Percentiles rank a stretch among this genome's conserved stretches.
phyloP scores from a whole-genome alignment of 2,888 invertebrate genomes.

The Andricus quercusramuli region DNA sequence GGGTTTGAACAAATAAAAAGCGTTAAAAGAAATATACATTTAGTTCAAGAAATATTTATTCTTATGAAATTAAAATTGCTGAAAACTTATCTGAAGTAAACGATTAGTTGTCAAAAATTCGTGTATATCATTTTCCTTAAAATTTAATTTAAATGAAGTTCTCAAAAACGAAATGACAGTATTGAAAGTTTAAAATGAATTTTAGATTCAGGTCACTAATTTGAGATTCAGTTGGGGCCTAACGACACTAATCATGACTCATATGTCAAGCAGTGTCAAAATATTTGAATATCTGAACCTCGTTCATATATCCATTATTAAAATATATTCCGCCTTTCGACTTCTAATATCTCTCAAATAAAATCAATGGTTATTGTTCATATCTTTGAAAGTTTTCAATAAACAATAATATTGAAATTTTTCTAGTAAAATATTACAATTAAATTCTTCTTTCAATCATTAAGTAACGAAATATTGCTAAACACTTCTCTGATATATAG shows the following conservation, averaged over 20 bases:
- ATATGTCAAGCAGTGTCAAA: constrained; percentile 38
- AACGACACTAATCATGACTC: constrained; percentile 37
- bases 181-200: background rate
- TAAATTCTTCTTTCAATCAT: too few relatives aligned
- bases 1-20: too few relatives aligned
- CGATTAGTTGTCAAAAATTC: background rate
- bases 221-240: background rate
- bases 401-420: too few relatives aligned
- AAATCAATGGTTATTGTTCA: background rate
- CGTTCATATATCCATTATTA: constrained; percentile 5
- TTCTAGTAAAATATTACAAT: too few relatives aligned
- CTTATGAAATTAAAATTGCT: too few relatives aligned
- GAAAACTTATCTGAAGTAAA: background rate
- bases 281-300: constrained; percentile 36
- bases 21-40: too few relatives aligned
- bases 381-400: background rate
- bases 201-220: background rate
- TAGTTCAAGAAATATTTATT: too few relatives aligned
- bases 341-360: background rate
- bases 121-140: background rate
- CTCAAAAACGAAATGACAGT: background rate
- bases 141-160: background rate
- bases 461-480: too few relatives aligned
- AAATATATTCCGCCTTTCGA: background rate
- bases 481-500: too few relatives aligned